Percentiles rank a stretch among this genome's conserved stretches.
Conservation (phyloP, 1,140 invertebrate genomes). For the Drosophila carrolli region DNA sequence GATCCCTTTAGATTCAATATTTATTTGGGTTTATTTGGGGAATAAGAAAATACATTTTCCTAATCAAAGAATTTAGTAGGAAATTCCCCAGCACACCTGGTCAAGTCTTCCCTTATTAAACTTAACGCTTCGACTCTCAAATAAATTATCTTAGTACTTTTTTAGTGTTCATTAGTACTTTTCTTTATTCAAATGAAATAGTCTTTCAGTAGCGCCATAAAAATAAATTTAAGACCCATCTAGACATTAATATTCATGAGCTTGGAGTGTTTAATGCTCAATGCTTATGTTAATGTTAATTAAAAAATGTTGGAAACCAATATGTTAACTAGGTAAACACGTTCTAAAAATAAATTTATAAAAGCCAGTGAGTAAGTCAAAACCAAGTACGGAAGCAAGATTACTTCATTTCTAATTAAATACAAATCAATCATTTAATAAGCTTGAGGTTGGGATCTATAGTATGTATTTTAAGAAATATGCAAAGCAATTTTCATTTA, state of each 20-base stretch:
- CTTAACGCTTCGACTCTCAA: not conserved
- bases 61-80: no score
- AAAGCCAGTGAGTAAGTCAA: not conserved
- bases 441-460: not conserved
- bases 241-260: slow-evolving; percentile 3
- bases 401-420: not conserved
- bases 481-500: no score
- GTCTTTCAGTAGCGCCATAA: not conserved
- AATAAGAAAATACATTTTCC: no score
- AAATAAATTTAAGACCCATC: slow-evolving; percentile 2
- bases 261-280: not conserved
- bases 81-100: no score
- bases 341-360: not conserved
- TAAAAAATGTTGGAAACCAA: not conserved
- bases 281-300: not conserved
- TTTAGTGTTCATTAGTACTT: not conserved
- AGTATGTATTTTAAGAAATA: no score
- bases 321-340: not conserved
- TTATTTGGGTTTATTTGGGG: no score
- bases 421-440: not conserved
- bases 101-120: not conserved
- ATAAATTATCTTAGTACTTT: not conserved
- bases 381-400: not conserved
- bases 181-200: not conserved
- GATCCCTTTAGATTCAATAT: no score